Conservation (phyloP, 2,888 invertebrate species). For the Eupithecia subfuscata region DNA sequence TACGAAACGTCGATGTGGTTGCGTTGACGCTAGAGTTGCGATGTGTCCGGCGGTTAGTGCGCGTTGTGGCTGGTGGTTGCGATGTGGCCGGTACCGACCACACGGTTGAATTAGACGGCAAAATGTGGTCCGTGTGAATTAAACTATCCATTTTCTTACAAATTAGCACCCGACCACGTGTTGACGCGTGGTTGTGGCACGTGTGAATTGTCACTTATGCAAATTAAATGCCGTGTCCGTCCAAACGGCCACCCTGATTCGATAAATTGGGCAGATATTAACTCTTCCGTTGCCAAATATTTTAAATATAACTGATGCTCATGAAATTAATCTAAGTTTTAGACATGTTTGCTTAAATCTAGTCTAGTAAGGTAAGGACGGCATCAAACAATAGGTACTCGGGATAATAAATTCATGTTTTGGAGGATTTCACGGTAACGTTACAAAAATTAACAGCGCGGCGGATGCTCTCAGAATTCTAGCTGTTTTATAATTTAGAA, state of each 20-base stretch:
- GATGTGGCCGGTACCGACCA: no score
- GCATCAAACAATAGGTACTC: slow-evolving; percentile 61
- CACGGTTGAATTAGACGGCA: no score
- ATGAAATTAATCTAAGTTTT: slow-evolving; percentile 40
- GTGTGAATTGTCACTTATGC: slow-evolving; percentile 33
- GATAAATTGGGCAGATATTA: background rate
- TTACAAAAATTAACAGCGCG: background rate
- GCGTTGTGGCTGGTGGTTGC: no score
- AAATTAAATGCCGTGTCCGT: slow-evolving; percentile 60
- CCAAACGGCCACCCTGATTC: slow-evolving; percentile 18
- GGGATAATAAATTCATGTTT: slow-evolving; percentile 26
- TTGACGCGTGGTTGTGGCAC: no score
- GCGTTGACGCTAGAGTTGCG: no score
- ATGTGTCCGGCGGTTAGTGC: no score
- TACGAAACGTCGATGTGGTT: no score
- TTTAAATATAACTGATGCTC: slow-evolving; percentile 31
- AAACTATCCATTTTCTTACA: no score
- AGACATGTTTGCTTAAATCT: slow-evolving; percentile 44
- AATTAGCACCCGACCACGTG: no score
- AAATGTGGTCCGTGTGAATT: no score
- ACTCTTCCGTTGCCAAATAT: background rate
- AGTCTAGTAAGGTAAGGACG: slow-evolving; percentile 59
- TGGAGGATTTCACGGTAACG: background rate
- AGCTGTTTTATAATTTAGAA: background rate
- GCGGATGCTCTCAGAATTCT: background rate